These are phyloP conservation scores for Catocala sponsa DNA, from an alignment of 2,888 invertebrate genomes.

Conservation along the genomic window DNA sequence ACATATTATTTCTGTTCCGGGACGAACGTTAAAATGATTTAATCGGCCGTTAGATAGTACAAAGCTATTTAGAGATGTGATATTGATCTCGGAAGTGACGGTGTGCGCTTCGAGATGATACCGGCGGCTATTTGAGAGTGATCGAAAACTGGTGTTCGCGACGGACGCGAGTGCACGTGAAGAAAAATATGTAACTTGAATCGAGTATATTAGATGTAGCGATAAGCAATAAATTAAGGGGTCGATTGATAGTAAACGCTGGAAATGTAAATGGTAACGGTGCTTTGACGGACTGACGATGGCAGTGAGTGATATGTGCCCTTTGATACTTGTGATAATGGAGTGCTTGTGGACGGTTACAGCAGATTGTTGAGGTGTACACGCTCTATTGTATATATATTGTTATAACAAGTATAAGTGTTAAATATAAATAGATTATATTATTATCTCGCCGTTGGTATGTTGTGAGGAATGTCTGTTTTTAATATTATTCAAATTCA, in stretches of 20 bases:
- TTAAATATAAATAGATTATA: conserved; percentile 76
- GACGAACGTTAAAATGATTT: conserved; percentile 37
- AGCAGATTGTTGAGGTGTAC: conserved; percentile 70
- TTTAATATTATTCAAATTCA: conserved; percentile 83
- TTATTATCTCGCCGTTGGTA: conserved; percentile 74
- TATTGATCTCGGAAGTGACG: conserved; percentile 58
- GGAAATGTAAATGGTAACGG: conserved; percentile 59
- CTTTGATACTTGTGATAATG: conserved; percentile 78
- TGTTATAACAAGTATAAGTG: conserved; percentile 77
- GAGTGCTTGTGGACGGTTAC: conserved; percentile 59
- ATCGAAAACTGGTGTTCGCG: conserved; percentile 50
- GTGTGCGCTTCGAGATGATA: conserved; percentile 40
- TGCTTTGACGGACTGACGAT: conserved; percentile 59
- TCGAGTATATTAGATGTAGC: conserved; percentile 30
- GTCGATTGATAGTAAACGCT: conserved; percentile 39
- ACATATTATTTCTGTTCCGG: conserved; percentile 59
- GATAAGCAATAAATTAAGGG: conserved; percentile 41
- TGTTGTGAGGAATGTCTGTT: conserved; percentile 72
- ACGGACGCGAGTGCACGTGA: conserved; percentile 36
- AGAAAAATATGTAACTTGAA: conserved; percentile 66
- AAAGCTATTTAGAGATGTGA: conserved; percentile 68
- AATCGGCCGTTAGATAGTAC: conserved; percentile 63
- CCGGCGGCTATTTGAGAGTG: conserved; percentile 48
- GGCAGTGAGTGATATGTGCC: conserved; percentile 70
- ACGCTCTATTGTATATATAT: conserved; percentile 70